phyloP scores from a whole-genome alignment of 1,140 invertebrate species.

The Magallana angulata region DNA sequence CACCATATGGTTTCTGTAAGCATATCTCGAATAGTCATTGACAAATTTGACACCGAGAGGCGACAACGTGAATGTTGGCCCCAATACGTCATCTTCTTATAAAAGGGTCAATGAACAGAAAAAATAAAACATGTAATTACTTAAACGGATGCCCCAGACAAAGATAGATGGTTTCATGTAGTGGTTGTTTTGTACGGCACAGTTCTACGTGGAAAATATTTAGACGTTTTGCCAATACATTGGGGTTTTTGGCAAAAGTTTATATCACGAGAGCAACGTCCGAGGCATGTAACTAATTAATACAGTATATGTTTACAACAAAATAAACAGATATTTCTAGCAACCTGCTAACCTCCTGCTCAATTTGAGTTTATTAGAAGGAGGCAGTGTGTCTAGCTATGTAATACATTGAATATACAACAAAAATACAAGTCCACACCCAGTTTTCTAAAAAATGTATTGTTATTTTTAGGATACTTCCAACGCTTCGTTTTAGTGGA shows the following conservation, averaged over 20 bases:
- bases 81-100: not conserved
- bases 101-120: slow-evolving; percentile 16
- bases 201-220: slow-evolving; percentile 1
- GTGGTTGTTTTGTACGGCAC: not conserved
- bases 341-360: not conserved
- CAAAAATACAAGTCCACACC: no score
- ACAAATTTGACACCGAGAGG: slow-evolving; percentile 24
- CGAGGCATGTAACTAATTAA: slow-evolving; percentile 4
- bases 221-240: slow-evolving; percentile 28
- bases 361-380: not conserved
- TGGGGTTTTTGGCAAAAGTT: not conserved
- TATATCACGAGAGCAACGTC: not conserved
- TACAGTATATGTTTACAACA: not conserved
- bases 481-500: no score
- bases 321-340: slow-evolving; percentile 20
- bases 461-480: no score
- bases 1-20: slow-evolving; percentile 6
- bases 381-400: slow-evolving; percentile 1
- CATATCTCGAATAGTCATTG: slow-evolving; percentile 10
- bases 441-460: not conserved
- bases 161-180: not conserved
- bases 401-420: not conserved
- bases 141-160: slow-evolving; percentile 6
- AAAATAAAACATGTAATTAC: slow-evolving; percentile 24
- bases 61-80: not conserved